Conservation (phyloP, 2,888 invertebrate species). For the Brenthis daphne region DNA sequence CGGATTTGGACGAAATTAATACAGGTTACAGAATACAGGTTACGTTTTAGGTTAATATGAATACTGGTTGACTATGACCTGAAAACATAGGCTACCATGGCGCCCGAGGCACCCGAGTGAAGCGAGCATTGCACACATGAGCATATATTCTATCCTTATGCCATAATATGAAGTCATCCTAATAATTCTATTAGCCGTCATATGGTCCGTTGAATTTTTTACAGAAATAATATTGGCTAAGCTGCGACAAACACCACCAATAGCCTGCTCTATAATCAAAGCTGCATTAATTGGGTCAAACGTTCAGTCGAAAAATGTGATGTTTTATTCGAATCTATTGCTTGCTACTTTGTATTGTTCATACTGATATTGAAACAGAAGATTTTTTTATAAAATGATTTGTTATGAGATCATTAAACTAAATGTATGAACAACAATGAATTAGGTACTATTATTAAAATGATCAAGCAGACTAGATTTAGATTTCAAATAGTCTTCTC, state of each 20-base stretch:
- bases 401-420: no score
- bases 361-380: constrained; percentile 15
- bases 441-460: no score
- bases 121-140: background rate
- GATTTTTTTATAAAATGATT: background rate
- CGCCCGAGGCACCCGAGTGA: no score
- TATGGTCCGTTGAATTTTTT: constrained; percentile 34
- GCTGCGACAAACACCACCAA: constrained; percentile 32
- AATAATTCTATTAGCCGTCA: constrained; percentile 31
- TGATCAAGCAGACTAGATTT: no score
- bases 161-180: constrained; percentile 6
- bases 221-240: constrained; percentile 30
- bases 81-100: background rate
- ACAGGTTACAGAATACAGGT: no score
- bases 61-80: background rate
- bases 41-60: no score
- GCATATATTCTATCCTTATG: background rate
- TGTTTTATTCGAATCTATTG: constrained; percentile 4
- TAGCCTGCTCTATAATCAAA: constrained; percentile 29
- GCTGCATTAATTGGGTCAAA: constrained; percentile 20
- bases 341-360: constrained; percentile 8
- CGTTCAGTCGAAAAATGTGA: constrained; percentile 1
- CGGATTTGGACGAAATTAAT: background rate
- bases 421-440: no score
- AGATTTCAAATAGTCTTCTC: no score